Evolutionary conservation across 2,888 invertebrate species (phyloP), one percentile per base, ranked within the genome.

Genomic region (Allolobophora icterica): DNA sequence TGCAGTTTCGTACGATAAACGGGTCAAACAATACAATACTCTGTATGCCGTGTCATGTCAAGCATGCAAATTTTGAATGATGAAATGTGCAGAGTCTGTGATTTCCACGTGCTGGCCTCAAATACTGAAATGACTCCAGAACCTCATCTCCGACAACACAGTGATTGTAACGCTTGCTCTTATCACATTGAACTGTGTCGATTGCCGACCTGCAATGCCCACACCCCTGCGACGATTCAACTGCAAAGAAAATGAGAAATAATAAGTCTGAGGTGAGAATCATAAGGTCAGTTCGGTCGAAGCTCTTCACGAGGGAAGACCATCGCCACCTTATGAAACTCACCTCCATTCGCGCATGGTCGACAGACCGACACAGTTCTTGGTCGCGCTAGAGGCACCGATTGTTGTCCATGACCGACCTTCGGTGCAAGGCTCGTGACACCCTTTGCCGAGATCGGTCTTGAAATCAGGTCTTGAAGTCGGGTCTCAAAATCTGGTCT

Each of bases 371-470:
- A 71, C 71, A 71, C 71, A 71, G 71, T n/a, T n/a, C 38, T 34
- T 17, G 24, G 87, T 87, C 21, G 38, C 87, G 19, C 87, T 87
- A 38, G 21, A 52, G 21, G 24, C 19, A 24, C 24, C 52, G 24
- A 3, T 52, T 30, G n/a, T 33, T 24, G 83, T 30, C 83, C 33
- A 13, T 83, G 83, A 83, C 83, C 87, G n/a, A 2, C 21, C 6
- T 87, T 19, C 17, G 24, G 35, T 21, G 38, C 38, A 34, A 35
- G 87, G 35, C 35, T 38, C 21, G 38, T 30, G 87, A 38, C 87
- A 35, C 17, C 34, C 87, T 87, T 35, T 87, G 87, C 87, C 87
- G 38, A 87, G 87, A 87, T 38, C 35, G 87, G 87, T 38, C 35
- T 24, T 17, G 21, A 87, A 87, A 35, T 71, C 71, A n/a, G n/a